Percentiles rank a stretch among this genome's conserved stretches.
phyloP scores from a whole-genome alignment of 2,113 vertebrate genomes.

The Hypocryptadius cinnamomeus region DNA sequence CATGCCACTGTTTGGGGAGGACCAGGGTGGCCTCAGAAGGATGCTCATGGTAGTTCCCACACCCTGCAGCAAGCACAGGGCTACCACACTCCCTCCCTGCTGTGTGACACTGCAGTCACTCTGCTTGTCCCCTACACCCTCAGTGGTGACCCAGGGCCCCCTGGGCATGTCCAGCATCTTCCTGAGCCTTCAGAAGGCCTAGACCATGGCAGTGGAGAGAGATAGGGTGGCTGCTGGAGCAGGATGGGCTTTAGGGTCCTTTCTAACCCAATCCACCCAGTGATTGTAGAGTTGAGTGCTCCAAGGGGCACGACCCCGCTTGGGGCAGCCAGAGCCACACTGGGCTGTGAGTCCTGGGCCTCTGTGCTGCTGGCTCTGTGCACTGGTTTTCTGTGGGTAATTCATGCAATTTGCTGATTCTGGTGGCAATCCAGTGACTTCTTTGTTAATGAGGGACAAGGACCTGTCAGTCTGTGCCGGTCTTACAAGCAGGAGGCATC shows the following conservation, averaged over 20 bases:
- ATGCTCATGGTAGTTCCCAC: rapidly evolving
- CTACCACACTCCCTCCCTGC: not conserved
- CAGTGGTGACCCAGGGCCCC: not conserved
- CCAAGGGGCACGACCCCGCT: rapidly evolving
- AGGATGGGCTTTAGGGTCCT: not conserved
- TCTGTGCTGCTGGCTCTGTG: not conserved
- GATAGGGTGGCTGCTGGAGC: not conserved
- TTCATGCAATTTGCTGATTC: not conserved
- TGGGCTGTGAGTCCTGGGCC: not conserved
- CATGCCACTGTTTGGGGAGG: not conserved
- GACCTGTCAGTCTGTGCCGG: not conserved
- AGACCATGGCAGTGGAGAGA: not conserved
- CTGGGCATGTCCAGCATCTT: rapidly evolving
- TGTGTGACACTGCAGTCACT: not conserved
- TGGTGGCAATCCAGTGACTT: not conserved
- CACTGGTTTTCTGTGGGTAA: not conserved
- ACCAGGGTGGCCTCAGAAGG: not conserved
- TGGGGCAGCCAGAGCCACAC: not conserved
- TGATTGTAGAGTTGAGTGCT: not conserved
- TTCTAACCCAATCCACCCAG: not conserved
- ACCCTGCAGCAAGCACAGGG: not conserved
- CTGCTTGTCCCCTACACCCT: not conserved
- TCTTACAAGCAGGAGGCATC: not conserved
- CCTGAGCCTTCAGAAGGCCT: not conserved
- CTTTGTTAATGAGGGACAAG: not conserved